These are phyloP conservation scores for Muscicapa striata DNA, from an alignment of 2,797 vertebrate genomes.

Conservation along the genomic window DNA sequence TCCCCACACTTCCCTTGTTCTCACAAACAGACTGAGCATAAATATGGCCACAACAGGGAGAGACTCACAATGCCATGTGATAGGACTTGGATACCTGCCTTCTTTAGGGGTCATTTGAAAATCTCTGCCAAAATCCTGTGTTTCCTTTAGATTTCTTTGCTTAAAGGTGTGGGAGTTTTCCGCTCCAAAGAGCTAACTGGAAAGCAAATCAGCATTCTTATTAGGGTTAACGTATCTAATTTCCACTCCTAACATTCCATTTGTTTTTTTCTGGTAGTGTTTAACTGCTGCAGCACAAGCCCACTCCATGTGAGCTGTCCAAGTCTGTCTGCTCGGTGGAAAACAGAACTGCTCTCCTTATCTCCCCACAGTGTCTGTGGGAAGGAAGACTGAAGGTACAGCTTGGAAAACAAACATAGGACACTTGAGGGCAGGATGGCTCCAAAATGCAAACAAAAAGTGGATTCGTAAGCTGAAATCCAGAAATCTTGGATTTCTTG, in stretches of 20 bases:
- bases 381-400: slow-evolving; percentile 51
- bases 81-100: slow-evolving; percentile 48
- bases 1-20: not conserved
- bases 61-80: not conserved
- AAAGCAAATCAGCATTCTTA: slow-evolving; percentile 14
- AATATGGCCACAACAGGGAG: not conserved
- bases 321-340: not conserved
- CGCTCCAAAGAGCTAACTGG: slow-evolving; percentile 21
- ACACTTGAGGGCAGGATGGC: slow-evolving; percentile 51
- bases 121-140: slow-evolving; percentile 42
- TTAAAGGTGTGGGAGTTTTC: slow-evolving; percentile 61
- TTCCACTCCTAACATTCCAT: not conserved
- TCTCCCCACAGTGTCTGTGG: slow-evolving; percentile 6
- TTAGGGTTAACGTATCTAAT: not conserved
- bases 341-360: slow-evolving; percentile 16
- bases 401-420: slow-evolving; percentile 15
- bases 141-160: slow-evolving; percentile 50
- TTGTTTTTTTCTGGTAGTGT: slow-evolving; percentile 28
- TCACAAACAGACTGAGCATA: not conserved
- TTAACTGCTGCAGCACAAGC: not conserved
- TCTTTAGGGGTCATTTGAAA: not conserved
- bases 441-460: slow-evolving; percentile 37
- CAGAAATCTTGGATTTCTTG: not conserved
- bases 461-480: not conserved
- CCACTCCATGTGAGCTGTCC: not conserved